These are phyloP conservation scores for Chaetops frenatus DNA, from an alignment of 2,113 vertebrate genomes.

Conservation along the genomic window DNA sequence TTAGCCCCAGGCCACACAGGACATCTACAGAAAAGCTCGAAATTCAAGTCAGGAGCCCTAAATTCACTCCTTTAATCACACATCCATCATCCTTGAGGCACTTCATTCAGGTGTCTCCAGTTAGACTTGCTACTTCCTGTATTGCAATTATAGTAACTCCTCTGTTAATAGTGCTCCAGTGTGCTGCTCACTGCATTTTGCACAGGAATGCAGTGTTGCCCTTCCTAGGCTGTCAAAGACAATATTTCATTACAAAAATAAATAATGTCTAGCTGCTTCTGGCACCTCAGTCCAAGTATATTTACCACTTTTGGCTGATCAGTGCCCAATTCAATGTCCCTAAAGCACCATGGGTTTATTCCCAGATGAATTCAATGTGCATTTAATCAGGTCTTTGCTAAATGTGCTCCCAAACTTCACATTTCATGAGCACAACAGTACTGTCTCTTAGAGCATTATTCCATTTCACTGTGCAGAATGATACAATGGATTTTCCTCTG, in stretches of 20 bases:
- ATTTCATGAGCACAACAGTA: not conserved
- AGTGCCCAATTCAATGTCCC: not conserved
- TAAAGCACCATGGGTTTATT: not conserved
- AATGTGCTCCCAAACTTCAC: not conserved
- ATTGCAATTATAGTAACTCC: not conserved
- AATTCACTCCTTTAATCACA: not conserved
- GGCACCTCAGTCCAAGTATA: not conserved
- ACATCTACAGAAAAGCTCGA: not conserved
- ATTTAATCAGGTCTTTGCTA: constrained; percentile 30
- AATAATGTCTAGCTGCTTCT: constrained; percentile 39
- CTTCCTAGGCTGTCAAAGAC: not conserved
- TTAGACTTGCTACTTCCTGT: not conserved
- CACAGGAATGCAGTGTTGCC: not conserved
- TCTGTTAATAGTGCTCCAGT: not conserved
- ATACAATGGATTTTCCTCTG: constrained; percentile 4
- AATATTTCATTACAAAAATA: constrained; percentile 37
- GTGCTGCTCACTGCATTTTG: not conserved
- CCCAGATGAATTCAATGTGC: not conserved
- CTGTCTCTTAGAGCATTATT: not conserved
- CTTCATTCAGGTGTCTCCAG: not conserved
- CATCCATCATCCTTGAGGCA: not conserved
- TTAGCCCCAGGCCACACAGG: not conserved
- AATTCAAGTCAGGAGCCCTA: not conserved
- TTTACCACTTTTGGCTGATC: not conserved
- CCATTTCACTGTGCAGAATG: not conserved